Conservation (phyloP, 64 coral and sea anemone genomes). For the Pocillopora damicornis region DNA sequence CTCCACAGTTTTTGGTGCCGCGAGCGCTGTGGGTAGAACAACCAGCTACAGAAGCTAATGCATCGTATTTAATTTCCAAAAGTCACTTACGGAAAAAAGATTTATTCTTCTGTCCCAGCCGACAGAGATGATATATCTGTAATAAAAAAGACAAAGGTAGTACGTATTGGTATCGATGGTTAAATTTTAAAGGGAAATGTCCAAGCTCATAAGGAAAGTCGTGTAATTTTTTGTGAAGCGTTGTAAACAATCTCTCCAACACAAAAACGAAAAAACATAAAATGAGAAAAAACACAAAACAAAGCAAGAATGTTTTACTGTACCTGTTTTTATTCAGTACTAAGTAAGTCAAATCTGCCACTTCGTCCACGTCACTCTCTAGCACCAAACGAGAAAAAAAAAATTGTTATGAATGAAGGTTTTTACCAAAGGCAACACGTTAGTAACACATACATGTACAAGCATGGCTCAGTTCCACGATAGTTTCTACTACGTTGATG, state of each 20-base stretch:
- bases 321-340: constrained; percentile 99
- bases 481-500: no score
- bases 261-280: no score
- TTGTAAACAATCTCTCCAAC: no score
- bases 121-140: constrained; percentile 98
- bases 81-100: constrained; percentile 86
- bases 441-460: background rate
- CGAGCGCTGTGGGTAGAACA: no score
- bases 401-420: background rate
- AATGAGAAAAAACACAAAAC: no score
- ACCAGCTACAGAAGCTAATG: background rate
- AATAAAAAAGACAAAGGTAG: background rate
- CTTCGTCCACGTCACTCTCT: constrained; percentile 93
- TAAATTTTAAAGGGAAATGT: background rate
- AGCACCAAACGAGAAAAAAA: constrained; percentile 9
- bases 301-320: background rate
- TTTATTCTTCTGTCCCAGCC: constrained; percentile 99
- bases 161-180: background rate
- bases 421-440: background rate
- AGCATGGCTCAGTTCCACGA: no score
- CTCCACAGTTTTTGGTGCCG: no score
- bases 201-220: background rate
- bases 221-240: background rate
- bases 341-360: constrained; percentile 87
- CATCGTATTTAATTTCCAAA: no score